Evolutionary conservation across 1,140 invertebrate species (phyloP), one percentile per base, ranked within the genome.

Genomic region (Cherax quadricarinatus): DNA sequence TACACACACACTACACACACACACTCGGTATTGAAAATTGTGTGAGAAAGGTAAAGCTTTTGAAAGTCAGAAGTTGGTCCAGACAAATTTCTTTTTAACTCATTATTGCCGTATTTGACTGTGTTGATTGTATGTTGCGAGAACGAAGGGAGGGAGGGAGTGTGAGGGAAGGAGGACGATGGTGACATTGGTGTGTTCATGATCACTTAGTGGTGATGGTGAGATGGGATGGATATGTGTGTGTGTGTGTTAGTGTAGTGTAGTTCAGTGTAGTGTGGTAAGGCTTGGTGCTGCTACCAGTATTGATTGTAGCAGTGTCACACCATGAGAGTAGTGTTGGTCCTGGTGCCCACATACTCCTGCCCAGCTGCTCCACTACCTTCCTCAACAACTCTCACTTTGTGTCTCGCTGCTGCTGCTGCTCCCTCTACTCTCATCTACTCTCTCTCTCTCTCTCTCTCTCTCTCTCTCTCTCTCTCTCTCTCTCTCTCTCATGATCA

Each of bases 381-480:
- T 66, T 21, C 18, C 62, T 60, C 57, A 7, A 5, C 12, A 5
- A 7, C 57, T 66, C 62, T 18, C 16, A 4, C 57, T 49, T 16
- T 70, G 60, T 0, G 12, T 6, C 57, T 48, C 84, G 16, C 84
- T 1, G 12, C 12, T 4, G 9, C 84, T 41, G 4, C 62, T 30
- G 21, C 10, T 10, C 62, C 62, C 14, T 18, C 84, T 48, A 18
- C 84, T 57, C 16, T 48, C 16, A 5, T 18, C 60, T 4, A 7
- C 18, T 62, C 48, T 49, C 12, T n/a, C 84, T n/a, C n/a, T n/a
- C n/a, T 51, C 41, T 48, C 18, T 51, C 62, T 16, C 84, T 73
- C 66, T 66, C 62, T 86, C 66, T 73, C 24, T 49, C 62, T 66
- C 53, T 21, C 83, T n/a, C n/a, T 73, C 21, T 75, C 62, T 73